These are phyloP conservation scores for Lithosia quadra DNA, from an alignment of 2,888 invertebrate genomes.

Conservation along the genomic window DNA sequence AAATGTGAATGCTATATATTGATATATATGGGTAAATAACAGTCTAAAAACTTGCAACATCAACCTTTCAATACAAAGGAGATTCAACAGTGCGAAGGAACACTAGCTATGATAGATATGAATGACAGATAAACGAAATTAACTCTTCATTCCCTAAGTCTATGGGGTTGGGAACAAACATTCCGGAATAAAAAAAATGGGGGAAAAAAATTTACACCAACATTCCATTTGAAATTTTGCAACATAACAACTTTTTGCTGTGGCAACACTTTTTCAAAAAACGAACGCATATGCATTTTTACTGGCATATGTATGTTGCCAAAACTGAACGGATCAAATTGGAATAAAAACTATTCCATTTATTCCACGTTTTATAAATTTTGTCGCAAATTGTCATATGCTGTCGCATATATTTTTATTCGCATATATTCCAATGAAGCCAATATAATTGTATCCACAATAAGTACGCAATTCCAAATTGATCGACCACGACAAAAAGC, in stretches of 20 bases:
- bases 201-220: slow-evolving; percentile 87
- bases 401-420: slow-evolving; percentile 22
- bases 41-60: slow-evolving; percentile 76
- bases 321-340: slow-evolving; percentile 81
- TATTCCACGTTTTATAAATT: slow-evolving; percentile 48
- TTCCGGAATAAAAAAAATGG: slow-evolving; percentile 83
- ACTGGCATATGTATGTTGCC: slow-evolving; percentile 69
- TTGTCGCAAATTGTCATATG: slow-evolving; percentile 31
- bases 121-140: slow-evolving; percentile 70
- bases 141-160: slow-evolving; percentile 82
- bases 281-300: slow-evolving; percentile 30
- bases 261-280: slow-evolving; percentile 72
- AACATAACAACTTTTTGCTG: slow-evolving; percentile 69
- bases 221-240: slow-evolving; percentile 89
- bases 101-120: slow-evolving; percentile 80
- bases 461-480: slow-evolving; percentile 85
- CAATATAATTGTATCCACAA: slow-evolving; percentile 75
- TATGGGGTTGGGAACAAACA: slow-evolving; percentile 85
- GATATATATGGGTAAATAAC: slow-evolving; percentile 58
- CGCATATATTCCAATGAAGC: slow-evolving; percentile 63
- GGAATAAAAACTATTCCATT: slow-evolving; percentile 69
- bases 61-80: slow-evolving; percentile 78
- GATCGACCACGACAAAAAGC: slow-evolving; percentile 79
- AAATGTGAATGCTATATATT: slow-evolving; percentile 38
- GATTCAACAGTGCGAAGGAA: slow-evolving; percentile 76